Evolutionary conservation across 1,140 invertebrate genomes (phyloP).

Genomic region (Temnothorax curvispinosus): DNA sequence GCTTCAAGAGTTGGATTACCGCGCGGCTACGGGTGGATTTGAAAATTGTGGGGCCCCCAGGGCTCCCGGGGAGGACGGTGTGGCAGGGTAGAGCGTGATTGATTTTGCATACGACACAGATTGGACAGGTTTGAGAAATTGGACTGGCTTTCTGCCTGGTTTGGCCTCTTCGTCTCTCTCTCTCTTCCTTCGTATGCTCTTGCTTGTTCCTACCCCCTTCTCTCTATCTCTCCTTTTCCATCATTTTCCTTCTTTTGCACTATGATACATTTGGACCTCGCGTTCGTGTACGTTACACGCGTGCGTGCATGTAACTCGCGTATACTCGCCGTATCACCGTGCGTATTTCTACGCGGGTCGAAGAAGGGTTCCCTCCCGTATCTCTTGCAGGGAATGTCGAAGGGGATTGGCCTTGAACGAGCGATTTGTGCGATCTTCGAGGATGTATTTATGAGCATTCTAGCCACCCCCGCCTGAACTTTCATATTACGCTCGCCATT

Average conservation of each 20-base stretch:
- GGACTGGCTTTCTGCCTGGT: constrained; percentile 81
- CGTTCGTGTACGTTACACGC: constrained; percentile 26
- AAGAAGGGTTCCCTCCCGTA: constrained; percentile 72
- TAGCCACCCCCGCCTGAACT: constrained; percentile 69
- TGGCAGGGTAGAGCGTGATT: constrained; percentile 80
- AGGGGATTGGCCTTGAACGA: constrained; percentile 75
- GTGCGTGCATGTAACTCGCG: constrained; percentile 35
- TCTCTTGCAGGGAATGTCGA: constrained; percentile 70
- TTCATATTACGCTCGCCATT: constrained; percentile 72
- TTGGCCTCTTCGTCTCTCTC: constrained; percentile 65
- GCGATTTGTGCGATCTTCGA: constrained; percentile 80
- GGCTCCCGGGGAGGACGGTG: constrained; percentile 39
- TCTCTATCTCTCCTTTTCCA: constrained; percentile 38
- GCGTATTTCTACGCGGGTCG: constrained; percentile 74
- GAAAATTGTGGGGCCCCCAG: constrained; percentile 78
- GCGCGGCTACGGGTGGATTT: constrained; percentile 78
- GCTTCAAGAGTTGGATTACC: constrained; percentile 76
- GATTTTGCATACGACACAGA: constrained; percentile 86
- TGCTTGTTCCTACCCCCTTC: constrained; percentile 57
- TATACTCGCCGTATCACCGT: constrained; percentile 52
- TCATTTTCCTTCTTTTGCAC: constrained; percentile 42
- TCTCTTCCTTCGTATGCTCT: constrained; percentile 37
- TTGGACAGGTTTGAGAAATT: constrained; percentile 87
- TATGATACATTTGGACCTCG: constrained; percentile 64
- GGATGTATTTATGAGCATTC: constrained; percentile 81